Evolutionary conservation across 2,113 vertebrate species (phyloP).

Genomic region (Anas platyrhynchos): DNA sequence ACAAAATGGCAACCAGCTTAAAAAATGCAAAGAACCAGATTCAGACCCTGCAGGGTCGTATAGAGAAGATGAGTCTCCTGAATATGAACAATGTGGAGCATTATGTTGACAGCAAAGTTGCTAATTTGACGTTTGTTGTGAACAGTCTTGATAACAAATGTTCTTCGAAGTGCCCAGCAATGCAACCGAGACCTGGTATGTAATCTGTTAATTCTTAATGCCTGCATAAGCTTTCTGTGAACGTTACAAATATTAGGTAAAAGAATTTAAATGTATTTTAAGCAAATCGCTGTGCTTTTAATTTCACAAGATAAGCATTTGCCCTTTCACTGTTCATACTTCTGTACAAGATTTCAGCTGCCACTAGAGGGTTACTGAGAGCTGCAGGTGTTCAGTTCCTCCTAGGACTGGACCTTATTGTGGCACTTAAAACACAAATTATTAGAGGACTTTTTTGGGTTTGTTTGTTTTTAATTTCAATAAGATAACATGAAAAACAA

Average conservation of each 20-base stretch:
- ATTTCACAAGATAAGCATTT: background rate
- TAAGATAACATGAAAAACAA: background rate
- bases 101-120: slow-evolving; percentile 86
- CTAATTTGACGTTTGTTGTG: slow-evolving; percentile 86
- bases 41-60: slow-evolving; percentile 81
- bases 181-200: slow-evolving; percentile 70
- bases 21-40: slow-evolving; percentile 88
- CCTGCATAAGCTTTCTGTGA: background rate
- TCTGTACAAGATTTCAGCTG: background rate
- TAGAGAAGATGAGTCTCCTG: slow-evolving; percentile 85
- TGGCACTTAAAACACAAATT: background rate
- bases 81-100: slow-evolving; percentile 88
- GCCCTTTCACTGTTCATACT: background rate
- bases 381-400: slow-evolving; percentile 4
- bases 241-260: background rate
- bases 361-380: slow-evolving; percentile 49
- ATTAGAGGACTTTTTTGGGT: background rate
- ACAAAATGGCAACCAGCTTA: slow-evolving; percentile 86
- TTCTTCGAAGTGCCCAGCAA: slow-evolving; percentile 79
- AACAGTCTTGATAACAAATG: slow-evolving; percentile 87
- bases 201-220: slow-evolving; percentile 37
- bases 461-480: background rate
- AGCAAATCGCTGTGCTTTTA: background rate
- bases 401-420: background rate
- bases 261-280: background rate